Base-by-base conservation (phyloP, 2,113 vertebrate species). In the Dendrocopos noguchii region DNA sequence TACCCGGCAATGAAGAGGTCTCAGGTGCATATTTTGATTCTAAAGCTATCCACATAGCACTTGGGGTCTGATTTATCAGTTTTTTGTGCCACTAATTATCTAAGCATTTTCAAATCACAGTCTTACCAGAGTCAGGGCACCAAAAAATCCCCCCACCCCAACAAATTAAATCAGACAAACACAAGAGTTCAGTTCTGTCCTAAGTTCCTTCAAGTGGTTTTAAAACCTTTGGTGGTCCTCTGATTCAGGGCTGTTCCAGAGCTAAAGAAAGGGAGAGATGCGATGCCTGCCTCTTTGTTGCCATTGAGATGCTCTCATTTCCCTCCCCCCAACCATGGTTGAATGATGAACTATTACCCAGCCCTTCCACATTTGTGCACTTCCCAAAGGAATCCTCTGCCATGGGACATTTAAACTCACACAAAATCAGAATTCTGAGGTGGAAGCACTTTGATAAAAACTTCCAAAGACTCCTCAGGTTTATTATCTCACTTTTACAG, bases 91-190 rank as follows among this genome's bases (percentile, higher is more conserved):
- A 31, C 1, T 22, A 12, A 63, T 33, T 64, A 60, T 61, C 19
- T 52, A 61, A 59, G 1, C 9, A 28, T 21, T 59, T 82, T 75
- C 44, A 6, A 73, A 8, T 52, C 19, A 25, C 10, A 66, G 9
- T 47, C 6, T 68, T 63, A 15, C 71, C 44, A 79, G 42, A 76
- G 4, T 11, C 7, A 78, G 6, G 56, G 12, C 6, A 67, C 3
- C 44, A 59, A 61, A 68, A 61, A 68, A 44, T 25, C 16, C 0
- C 11, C 4, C 9, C 9, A 31, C 0, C 3, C 10, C n/a, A n/a
- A 36, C 3, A 61, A 76, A 10, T 1, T 53, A 44, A 22, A 25
- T 52, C 4, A 76, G 4, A 84, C 65, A 33, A 33, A 0, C 1
- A 5, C 7, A 47, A 47, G 4, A 75, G 9, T 63, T 52, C 50